Conservation (phyloP, 2,888 invertebrate genomes). For the Trichacis sp. region DNA sequence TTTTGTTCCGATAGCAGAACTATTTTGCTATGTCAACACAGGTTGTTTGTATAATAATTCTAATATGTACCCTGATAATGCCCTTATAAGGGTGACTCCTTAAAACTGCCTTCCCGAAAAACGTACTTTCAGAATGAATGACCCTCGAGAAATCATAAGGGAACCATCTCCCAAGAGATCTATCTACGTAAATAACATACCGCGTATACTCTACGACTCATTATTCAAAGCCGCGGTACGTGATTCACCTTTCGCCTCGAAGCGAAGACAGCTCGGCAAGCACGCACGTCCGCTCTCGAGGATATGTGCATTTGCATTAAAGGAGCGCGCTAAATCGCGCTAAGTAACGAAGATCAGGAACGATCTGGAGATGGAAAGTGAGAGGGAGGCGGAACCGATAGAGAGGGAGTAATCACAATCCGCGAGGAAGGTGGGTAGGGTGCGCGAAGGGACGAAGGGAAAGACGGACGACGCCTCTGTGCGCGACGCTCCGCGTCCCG, state of each 20-base stretch:
- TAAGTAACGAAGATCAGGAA: constrained; percentile 9
- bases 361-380: constrained; percentile 5
- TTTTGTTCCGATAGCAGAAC: no score
- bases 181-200: no score
- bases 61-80: no score
- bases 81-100: no score
- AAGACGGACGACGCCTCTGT: constrained; percentile 34
- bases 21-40: no score
- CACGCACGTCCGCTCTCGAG: constrained; percentile 12
- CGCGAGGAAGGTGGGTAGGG: background rate
- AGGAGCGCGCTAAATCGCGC: constrained; percentile 15
- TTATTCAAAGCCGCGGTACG: constrained; percentile 6
- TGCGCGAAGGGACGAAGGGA: constrained; percentile 14
- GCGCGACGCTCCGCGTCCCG: constrained; percentile 52
- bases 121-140: no score
- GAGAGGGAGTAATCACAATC: constrained; percentile 13
- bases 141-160: no score
- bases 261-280: constrained; percentile 8
- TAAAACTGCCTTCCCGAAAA: no score
- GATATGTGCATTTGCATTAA: constrained; percentile 28
- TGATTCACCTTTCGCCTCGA: constrained; percentile 29
- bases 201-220: no score
- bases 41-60: no score
- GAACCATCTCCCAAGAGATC: no score
- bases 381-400: constrained; percentile 14